Evolutionary conservation across 2,797 vertebrate genomes (phyloP), one percentile per base, ranked within the genome.

Genomic region (Paratrypauchen microcephalus): DNA sequence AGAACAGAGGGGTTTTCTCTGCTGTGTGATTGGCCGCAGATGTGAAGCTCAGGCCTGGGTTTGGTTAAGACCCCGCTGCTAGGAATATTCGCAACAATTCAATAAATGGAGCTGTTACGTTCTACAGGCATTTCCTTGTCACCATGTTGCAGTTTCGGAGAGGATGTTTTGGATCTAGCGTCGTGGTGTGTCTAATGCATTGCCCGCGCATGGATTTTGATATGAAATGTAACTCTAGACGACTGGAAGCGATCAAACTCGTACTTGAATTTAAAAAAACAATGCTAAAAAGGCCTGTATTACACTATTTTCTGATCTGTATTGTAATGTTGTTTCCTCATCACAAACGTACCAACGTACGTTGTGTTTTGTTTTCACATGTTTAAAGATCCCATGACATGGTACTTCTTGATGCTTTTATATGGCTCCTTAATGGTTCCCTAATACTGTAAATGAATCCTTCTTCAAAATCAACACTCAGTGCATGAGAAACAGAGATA

Each of bases 41-140:
- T 94, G 94, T 92, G 88, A 81, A 36, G 88, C 83, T 57, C 68
- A 65, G 68, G 86, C 92, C 93, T 94, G 92, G 89, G 88, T 88
- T 91, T 86, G 79, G 88, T 94, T 93, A 93, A 84, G 87, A 79
- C 87, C 79, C 77, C 26, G 77, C 91, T 92, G 92, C 91, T 89
- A 91, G 82, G 87, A 92, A 94, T 93, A 92, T 93, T 92, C 58
- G 69, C 87, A 84, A 83, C 91, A 88, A 91, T 92, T 93, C 92
- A 93, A 93, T 93, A 92, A 93, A 93, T 92, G 88, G 87, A 92
- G 92, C 90, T 86, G 88, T 89, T 93, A 57, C 26, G 88, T 89
- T 87, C 89, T 85, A 82, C 68, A 86, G 81, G 84, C 89, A 83
- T 90, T 92, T 90, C 88, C 88, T 88, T 87, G 89, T 92, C 90